phyloP scores from a whole-genome alignment of 2,113 vertebrate genomes.

The Cheilinus undulatus region DNA sequence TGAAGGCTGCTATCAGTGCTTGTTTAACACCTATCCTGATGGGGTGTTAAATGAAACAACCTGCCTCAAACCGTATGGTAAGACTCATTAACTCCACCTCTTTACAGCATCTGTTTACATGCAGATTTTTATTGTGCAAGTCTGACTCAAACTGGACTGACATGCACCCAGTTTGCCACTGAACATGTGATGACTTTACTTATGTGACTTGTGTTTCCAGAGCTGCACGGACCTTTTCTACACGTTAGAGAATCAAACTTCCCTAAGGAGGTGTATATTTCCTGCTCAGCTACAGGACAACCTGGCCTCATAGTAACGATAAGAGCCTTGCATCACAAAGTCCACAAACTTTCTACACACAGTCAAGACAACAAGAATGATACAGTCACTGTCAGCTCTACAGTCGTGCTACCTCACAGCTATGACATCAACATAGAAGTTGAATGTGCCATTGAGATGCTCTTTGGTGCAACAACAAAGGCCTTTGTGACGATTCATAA shows the following conservation, averaged over 20 bases:
- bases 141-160: too few species aligned
- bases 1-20: constrained; percentile 53
- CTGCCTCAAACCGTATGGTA: constrained; percentile 59
- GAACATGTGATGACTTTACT: too few species aligned
- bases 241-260: constrained; percentile 15
- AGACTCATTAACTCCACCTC: constrained; percentile 9
- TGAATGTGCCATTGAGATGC: neutral
- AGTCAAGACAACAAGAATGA: constrained; percentile 25
- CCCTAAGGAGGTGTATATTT: neutral
- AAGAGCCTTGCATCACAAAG: neutral
- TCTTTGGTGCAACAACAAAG: neutral
- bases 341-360: neutral
- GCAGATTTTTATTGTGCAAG: too few species aligned
- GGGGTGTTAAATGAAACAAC: neutral
- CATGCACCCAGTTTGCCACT: too few species aligned
- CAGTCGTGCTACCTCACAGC: neutral
- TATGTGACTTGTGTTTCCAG: constrained; percentile 41
- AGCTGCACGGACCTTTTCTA: constrained; percentile 51
- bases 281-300: constrained; percentile 60
- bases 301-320: constrained; percentile 53
- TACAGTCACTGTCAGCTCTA: constrained; percentile 17
- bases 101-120: too few species aligned
- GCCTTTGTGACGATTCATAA: neutral
- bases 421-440: neutral
- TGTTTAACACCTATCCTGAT: constrained; percentile 53